Evolutionary conservation across 2,113 vertebrate genomes (phyloP), one percentile per base, ranked within the genome.

Genomic region (Pan paniscus): DNA sequence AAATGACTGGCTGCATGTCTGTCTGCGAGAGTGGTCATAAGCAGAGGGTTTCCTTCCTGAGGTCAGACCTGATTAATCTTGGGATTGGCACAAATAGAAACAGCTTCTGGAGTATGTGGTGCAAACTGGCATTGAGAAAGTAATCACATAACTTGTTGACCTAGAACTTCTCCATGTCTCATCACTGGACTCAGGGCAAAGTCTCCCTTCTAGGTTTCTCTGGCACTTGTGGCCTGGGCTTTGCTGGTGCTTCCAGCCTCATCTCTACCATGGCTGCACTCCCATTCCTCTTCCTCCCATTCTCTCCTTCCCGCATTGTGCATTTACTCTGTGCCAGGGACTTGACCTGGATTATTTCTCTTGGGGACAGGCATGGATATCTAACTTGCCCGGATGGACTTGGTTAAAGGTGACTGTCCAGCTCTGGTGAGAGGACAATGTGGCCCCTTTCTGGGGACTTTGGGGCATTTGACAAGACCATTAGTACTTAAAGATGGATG

Each of bases 211-310:
- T 50, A 30, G 35, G 22, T 43, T 55, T 43, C 4, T 22, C 0
- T 7, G 46, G n/a, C 1, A 2, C 8, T 8, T 0, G 2, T 3
- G 73, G 16, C 20, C 78, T 35, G 2, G 23, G 22, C 27, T 20
- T 3, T 12, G 52, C 38, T 57, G 46, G 50, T 4, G 67, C 50
- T 25, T 20, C 25, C 46, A 4, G 17, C 17, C 16, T 80, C 8
- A 6, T 83, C n/a, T 68, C 38, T 52, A 2, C 6, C 6, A 1
- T 1, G 12, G 52, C 20, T 2, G 5, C 8, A 0, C 16, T 59
- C 50, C n/a, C 3, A 11, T 11, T 9, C 64, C 20, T 52, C 6
- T 61, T 61, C 52, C 48, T 1, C 0, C 5, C 23, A 55, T 61
- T 50, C 81, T 61, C 10, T 10, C 50, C 17, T 59, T 35, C 8